Evolutionary conservation across 2,113 vertebrate genomes (phyloP), one percentile per base, ranked within the genome.

Genomic region (Puffinus mauretanicus): DNA sequence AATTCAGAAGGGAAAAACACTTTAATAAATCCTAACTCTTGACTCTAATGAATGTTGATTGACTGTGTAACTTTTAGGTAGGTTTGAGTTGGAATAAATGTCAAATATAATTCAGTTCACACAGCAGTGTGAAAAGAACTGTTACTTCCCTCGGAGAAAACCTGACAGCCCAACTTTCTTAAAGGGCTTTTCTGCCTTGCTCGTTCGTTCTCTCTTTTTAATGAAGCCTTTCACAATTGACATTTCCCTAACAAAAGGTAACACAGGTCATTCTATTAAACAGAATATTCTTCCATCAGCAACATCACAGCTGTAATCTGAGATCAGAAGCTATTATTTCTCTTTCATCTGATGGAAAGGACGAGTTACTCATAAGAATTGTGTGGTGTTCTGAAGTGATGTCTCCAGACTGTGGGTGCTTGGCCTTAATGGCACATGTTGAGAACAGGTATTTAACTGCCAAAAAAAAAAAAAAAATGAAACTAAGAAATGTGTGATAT

Each of bases 91-190:
- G 94, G 82, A 95, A 92, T 97, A 95, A 95, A 96, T 93, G 95
- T 95, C 96, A 97, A 94, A 93, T 95, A 89, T 90, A 91, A 97
- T 96, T 95, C 89, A 83, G 60, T 94, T 97, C 86, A 94, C 54
- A 69, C 51, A 65, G 86, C 51, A 60, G 60, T 69, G 70, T 91
- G 96, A 89, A 95, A 94, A 86, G 89, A 91, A 83, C 84, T 90
- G 84, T 82, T 95, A 72, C 70, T 96, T 96, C 75, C 79, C 93
- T 96, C 5, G 3, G 67, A 96, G 95, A 85, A 93, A 97, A 93
- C 91, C 92, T 96, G 96, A 95, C 94, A 97, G 78, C 84, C 66
- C 58, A 92, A 86, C 89, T 95, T 97, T 97, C 82, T 93, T 90
- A 83, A 80, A 95, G 94, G 91, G 75, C 75, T 95, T 88, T 82